Evolutionary conservation across 2,113 vertebrate genomes (phyloP).

Genomic region (Camelus dromedarius): DNA sequence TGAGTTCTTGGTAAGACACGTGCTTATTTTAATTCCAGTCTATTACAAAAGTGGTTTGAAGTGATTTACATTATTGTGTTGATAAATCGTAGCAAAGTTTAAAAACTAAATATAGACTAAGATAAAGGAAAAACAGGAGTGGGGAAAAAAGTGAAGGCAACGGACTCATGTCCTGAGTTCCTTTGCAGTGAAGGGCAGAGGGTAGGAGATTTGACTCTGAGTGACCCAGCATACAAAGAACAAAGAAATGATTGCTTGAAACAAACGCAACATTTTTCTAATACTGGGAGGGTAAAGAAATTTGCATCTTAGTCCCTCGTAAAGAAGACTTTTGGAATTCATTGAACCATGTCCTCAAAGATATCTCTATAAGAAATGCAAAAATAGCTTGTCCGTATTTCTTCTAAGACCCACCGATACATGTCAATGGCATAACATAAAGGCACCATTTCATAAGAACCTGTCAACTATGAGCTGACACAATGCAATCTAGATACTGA

Average conservation of each 20-base stretch:
- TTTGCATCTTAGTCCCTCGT: neutral
- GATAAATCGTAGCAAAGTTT: neutral
- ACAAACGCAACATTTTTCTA: neutral
- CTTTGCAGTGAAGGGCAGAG: neutral
- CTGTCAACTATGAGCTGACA: neutral
- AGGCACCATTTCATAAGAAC: neutral
- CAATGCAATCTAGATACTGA: neutral
- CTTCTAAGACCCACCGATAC: neutral
- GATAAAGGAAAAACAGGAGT: neutral
- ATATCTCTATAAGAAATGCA: neutral
- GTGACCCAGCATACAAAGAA: neutral
- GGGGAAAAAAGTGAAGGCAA: neutral
- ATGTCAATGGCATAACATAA: neutral
- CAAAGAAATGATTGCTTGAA: neutral
- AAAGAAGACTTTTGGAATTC: neutral
- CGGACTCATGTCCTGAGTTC: neutral
- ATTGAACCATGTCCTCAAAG: neutral
- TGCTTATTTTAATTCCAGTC: neutral
- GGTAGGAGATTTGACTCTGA: neutral
- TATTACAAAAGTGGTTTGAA: neutral
- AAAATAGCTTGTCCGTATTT: neutral
- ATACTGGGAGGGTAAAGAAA: neutral
- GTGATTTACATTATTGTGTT: neutral
- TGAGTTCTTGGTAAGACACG: neutral
- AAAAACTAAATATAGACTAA: neutral